Percentiles rank a stretch among this genome's conserved stretches.
Evolutionary conservation across 1,140 invertebrate genomes (phyloP).

Genomic region (Hestina assimilis): DNA sequence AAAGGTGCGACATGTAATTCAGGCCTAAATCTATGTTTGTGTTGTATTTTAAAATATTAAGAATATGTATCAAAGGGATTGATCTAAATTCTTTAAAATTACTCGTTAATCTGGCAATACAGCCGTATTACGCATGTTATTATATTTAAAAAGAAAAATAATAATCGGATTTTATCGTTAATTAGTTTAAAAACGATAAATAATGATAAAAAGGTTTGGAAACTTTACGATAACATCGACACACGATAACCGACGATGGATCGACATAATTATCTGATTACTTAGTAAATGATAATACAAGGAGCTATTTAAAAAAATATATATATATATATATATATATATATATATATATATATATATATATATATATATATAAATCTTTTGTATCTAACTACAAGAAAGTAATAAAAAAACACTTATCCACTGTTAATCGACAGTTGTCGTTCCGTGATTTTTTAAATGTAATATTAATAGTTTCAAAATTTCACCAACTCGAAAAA

Average conservation of each 20-base stretch:
- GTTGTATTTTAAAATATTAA: too few relatives aligned
- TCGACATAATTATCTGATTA: constrained; percentile 19
- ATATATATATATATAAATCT: too few relatives aligned
- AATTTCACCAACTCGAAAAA: too few relatives aligned
- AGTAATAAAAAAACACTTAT: too few relatives aligned
- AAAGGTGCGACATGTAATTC: too few relatives aligned
- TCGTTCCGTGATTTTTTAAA: too few relatives aligned
- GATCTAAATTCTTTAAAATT: constrained; percentile 28
- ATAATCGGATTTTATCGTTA: constrained; percentile 28
- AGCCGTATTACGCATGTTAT: constrained; percentile 34
- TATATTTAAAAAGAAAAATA: constrained; percentile 15
- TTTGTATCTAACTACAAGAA: too few relatives aligned
- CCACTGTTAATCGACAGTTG: too few relatives aligned
- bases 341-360: too few relatives aligned
- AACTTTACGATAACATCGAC: constrained; percentile 27
- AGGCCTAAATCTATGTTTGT: too few relatives aligned
- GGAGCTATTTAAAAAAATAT: not conserved
- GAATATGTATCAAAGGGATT: not conserved
- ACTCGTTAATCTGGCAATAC: constrained; percentile 36
- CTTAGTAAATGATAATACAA: not conserved
- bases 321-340: not conserved
- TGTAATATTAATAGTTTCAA: too few relatives aligned
- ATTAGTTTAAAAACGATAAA: constrained; percentile 28
- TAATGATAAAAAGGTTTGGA: constrained; percentile 26
- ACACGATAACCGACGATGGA: constrained; percentile 23